Conservation (phyloP, 2,113 vertebrate genomes). For the Dicerorhinus sumatrensis region DNA sequence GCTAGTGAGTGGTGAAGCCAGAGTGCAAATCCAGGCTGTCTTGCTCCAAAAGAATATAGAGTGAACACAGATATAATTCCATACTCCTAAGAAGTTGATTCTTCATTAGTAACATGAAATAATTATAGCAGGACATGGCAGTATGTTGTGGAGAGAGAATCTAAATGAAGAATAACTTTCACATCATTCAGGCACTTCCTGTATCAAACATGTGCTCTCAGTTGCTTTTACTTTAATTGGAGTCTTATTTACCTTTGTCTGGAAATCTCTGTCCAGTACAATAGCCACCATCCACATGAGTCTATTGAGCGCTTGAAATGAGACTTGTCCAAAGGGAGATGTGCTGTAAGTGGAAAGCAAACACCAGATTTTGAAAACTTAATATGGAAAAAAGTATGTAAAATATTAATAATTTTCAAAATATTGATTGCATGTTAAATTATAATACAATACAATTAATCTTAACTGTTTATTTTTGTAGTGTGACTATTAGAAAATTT, state of each 20-base stretch:
- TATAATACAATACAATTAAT: background rate
- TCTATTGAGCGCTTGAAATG: background rate
- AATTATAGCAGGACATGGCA: background rate
- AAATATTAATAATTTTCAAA: background rate
- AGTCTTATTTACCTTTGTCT: background rate
- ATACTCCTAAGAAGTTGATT: background rate
- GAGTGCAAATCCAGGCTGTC: background rate
- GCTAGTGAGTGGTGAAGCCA: background rate
- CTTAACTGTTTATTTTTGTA: background rate
- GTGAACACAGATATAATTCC: background rate
- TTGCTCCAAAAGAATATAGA: background rate
- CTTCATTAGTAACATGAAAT: background rate
- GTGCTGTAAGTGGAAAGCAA: background rate
- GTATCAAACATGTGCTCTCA: background rate
- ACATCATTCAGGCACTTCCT: background rate
- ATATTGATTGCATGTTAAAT: background rate
- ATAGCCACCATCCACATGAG: background rate
- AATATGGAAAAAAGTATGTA: background rate
- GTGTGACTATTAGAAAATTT: background rate
- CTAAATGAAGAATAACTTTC: background rate
- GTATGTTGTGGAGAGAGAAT: background rate
- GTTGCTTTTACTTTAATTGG: background rate
- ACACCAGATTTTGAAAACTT: background rate
- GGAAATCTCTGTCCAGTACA: background rate
- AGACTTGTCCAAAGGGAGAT: background rate